Evolutionary conservation across 1,140 invertebrate genomes (phyloP), one percentile per base, ranked within the genome.

Genomic region (Megalopta genalis): DNA sequence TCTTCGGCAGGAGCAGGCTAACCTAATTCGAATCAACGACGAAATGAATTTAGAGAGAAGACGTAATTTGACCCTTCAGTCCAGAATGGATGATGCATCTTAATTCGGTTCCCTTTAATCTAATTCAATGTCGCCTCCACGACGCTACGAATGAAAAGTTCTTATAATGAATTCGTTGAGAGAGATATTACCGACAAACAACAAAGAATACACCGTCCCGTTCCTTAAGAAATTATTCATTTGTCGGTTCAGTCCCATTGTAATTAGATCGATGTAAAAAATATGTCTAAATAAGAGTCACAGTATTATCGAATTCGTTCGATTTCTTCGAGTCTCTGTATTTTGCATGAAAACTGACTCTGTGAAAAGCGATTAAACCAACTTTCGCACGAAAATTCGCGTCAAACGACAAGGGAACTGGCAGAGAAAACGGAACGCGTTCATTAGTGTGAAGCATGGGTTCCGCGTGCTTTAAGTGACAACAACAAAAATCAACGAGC

Each of bases 1-100:
- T 46, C 75, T 92, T 12, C 76, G 79, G 12, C 69, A 70, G 18
- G 88, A 91, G 54, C 89, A 91, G 59, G 77, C 78, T 14, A 86
- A 83, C 21, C 69, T 91, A 54, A 88, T 88, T 52, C 70, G 54
- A 77, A 83, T 91, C 25, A 86, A 86, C 12, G 85, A 89, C 0
- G 77, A 78, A 62, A 91, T 90, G 84, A 90, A 86, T 82, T 69
- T 73, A 12, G 84, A 89, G 72, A 89, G 79, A 77, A 88, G 80
- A 80, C 81, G 85, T 57, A 91, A 90, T 88, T 79, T 88, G 21
- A 75, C 69, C 1, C 63, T 89, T 60, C 83, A 88, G 1, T 65
- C 83, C 0, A 83, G 67, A 10, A 83, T 88, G 68, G 83, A 89
- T 18, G 78, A 69, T 25, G 52, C 42, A 18, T 9, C 21, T 3